Conservation (phyloP, 2,888 invertebrate species). For the Drosophila seclusa region DNA sequence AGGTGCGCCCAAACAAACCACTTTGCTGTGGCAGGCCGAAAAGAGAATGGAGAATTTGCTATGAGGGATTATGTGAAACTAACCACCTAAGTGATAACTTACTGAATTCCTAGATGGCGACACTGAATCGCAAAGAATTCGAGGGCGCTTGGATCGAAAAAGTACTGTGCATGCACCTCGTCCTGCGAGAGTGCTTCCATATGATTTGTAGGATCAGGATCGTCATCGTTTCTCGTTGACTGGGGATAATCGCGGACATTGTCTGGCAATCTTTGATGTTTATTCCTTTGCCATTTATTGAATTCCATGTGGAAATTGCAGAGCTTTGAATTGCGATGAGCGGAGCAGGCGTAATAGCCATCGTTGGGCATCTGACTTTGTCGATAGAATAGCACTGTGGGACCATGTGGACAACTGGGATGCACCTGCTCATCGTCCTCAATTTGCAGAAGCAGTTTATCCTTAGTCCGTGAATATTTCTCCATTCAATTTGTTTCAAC, state of each 20-base stretch:
- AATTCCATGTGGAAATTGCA: constrained; percentile 89
- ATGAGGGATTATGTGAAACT: neutral
- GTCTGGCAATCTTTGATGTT: neutral
- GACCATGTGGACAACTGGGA: constrained; percentile 91
- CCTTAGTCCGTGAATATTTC: constrained; percentile 10
- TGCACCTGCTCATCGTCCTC: constrained; percentile 86
- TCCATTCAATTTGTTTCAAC: constrained; percentile 26
- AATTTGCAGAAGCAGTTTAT: constrained; percentile 62
- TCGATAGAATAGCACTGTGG: constrained; percentile 89
- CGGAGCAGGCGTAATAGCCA: constrained; percentile 92
- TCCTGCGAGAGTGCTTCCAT: constrained; percentile 90
- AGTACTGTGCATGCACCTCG: constrained; percentile 94
- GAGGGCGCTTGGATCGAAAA: constrained; percentile 90
- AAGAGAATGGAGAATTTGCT: neutral
- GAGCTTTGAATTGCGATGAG: constrained; percentile 91
- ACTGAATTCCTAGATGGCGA: constrained; percentile 87
- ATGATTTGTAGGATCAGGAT: constrained; percentile 87
- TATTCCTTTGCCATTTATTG: constrained; percentile 42
- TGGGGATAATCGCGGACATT: constrained; percentile 39
- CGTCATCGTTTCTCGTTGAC: neutral
- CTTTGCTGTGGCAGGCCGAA: constrained; percentile 85
- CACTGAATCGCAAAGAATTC: constrained; percentile 88
- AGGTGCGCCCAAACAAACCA: constrained; percentile 95
- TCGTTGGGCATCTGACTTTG: constrained; percentile 55
- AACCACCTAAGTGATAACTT: constrained; percentile 38